Evolutionary conservation across 2,113 vertebrate genomes (phyloP), one percentile per base, ranked within the genome.

Genomic region (Ibidorhyncha struthersii): DNA sequence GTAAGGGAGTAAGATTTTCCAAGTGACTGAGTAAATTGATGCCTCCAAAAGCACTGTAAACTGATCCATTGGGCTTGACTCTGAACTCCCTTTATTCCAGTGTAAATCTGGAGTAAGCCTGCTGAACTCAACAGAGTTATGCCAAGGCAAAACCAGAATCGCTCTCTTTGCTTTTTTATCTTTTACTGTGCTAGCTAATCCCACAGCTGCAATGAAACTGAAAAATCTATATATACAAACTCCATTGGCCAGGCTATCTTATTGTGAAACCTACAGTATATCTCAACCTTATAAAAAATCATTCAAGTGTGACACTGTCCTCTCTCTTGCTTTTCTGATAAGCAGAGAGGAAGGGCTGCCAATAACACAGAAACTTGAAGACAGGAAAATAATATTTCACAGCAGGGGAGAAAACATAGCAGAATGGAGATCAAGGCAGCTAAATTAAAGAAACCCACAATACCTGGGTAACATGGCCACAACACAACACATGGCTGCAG

Each of bases 261-360:
- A 90, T 52, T 95, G 89, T 89, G 92, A 97, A 94, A 86, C 82
- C 63, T 87, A 70, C 76, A 67, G 80, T 66, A 80, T 89, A 96
- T 55, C 58, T 88, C 58, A 89, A 62, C 87, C 71, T 91, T 88
- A 95, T 94, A 88, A 97, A 90, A 97, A 96, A 91, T 82, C 93
- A 95, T 36, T 78, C 79, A 90, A 90, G 87, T 78, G 82, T 95
- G 72, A 92, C 86, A 34, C 79, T 73, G 84, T 87, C 81, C 72
- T 58, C 89, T 58, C 55, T 67, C 69, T 69, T 86, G 69, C 87
- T 90, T 90, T 92, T 91, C 90, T 83, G 95, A 97, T 95, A 95
- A 96, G 86, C 67, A 82, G 50, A 83, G 66, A 93, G 70, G 15
- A 96, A 93, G 43, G 49, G 34, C 52, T 95, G 87, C 65, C 77